These are phyloP conservation scores for Phylloscopus collybita DNA, from an alignment of 2,797 vertebrate species.

Conservation along the genomic window DNA sequence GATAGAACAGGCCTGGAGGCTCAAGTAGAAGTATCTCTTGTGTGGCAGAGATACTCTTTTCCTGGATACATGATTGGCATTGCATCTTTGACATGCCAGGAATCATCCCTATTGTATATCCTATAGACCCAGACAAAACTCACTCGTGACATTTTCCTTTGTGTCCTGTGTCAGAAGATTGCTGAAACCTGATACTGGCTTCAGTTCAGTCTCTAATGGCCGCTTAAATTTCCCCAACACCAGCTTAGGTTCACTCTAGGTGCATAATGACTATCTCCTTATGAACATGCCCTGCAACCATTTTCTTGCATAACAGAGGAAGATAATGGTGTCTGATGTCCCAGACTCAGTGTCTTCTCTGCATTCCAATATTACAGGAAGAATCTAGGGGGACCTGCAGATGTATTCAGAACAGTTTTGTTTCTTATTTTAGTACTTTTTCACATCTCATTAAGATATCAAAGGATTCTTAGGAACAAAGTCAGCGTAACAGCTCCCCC, in stretches of 20 bases:
- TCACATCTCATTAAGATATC: neutral
- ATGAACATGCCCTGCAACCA: neutral
- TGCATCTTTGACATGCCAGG: neutral
- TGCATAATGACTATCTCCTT: conserved; percentile 8
- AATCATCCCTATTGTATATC: neutral
- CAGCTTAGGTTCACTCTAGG: conserved; percentile 19
- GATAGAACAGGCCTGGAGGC: neutral
- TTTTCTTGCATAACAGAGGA: conserved; percentile 41
- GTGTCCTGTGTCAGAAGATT: neutral
- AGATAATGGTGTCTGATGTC: neutral
- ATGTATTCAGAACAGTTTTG: neutral
- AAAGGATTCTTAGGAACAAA: neutral
- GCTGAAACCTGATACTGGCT: conserved; percentile 1
- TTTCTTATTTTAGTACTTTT: conserved; percentile 2
- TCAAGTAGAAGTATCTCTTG: neutral
- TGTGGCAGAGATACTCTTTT: neutral
- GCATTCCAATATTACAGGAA: neutral
- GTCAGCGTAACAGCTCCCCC: neutral
- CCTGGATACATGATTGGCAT: neutral
- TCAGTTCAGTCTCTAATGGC: conserved; percentile 17
- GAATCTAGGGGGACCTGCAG: neutral
- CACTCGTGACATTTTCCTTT: neutral
- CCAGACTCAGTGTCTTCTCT: neutral
- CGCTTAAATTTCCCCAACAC: conserved; percentile 7
- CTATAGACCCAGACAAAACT: neutral